Conservation (phyloP, 1,140 invertebrate species). For the Hycleus phaleratus region DNA sequence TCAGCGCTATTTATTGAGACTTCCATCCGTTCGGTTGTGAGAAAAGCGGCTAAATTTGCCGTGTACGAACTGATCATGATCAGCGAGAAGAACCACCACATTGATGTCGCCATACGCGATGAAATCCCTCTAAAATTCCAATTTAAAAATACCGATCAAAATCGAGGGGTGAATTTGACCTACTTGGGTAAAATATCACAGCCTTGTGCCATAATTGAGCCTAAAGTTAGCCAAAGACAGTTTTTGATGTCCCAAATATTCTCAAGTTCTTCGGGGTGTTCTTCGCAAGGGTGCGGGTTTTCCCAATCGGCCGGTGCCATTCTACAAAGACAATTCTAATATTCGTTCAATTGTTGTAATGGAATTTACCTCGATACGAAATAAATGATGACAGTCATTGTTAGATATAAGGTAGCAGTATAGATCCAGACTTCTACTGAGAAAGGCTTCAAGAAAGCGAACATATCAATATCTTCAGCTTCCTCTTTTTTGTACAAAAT, state of each 20-base stretch:
- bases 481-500: conserved; percentile 69
- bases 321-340: conserved; percentile 43
- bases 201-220: conserved; percentile 74
- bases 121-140: conserved; percentile 53
- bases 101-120: conserved; percentile 69
- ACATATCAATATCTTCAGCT: conserved; percentile 63
- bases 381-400: conserved; percentile 52
- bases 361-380: conserved; percentile 17
- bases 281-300: conserved; percentile 77
- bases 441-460: conserved; percentile 82
- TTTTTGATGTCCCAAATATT: conserved; percentile 72
- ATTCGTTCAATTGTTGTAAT: not conserved
- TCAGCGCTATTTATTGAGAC: conserved; percentile 81
- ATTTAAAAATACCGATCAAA: not conserved
- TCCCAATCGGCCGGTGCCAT: conserved; percentile 83
- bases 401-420: conserved; percentile 78
- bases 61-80: conserved; percentile 96
- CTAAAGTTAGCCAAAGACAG: conserved; percentile 68
- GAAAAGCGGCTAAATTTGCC: conserved; percentile 90
- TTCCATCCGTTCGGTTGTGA: conserved; percentile 79
- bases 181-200: conserved; percentile 74
- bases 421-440: conserved; percentile 89
- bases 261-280: conserved; percentile 69
- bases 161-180: conserved; percentile 24
- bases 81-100: conserved; percentile 95